Evolutionary conservation across 1,140 invertebrate species (phyloP).

Genomic region (Melitaea cinxia): DNA sequence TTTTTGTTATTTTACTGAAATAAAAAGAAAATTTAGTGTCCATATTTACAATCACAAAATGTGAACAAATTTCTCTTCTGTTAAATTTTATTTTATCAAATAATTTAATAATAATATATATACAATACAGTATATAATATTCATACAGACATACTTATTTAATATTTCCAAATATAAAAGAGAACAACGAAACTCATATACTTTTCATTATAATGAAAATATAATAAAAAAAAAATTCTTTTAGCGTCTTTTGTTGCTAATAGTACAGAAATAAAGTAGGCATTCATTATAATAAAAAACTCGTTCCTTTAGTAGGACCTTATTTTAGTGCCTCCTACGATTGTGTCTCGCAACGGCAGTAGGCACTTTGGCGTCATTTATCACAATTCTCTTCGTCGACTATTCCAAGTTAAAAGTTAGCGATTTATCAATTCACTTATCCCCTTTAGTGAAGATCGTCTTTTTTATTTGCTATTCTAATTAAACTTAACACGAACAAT

Average conservation of each 20-base stretch:
- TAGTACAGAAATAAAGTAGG: constrained; percentile 12
- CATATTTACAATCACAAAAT: too few relatives aligned
- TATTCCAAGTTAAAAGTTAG: constrained; percentile 25
- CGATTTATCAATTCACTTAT: constrained; percentile 27
- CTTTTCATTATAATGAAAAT: constrained; percentile 4
- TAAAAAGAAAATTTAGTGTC: too few relatives aligned
- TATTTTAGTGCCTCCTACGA: constrained; percentile 26
- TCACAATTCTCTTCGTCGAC: constrained; percentile 26
- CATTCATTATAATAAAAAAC: constrained; percentile 29
- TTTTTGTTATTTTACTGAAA: too few relatives aligned
- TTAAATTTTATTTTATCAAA: too few relatives aligned
- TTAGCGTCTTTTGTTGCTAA: constrained; percentile 20
- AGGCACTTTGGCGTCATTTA: constrained; percentile 25
- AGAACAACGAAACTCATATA: background rate
- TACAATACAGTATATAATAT: too few relatives aligned
- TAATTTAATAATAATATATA: too few relatives aligned
- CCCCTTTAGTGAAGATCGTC: background rate
- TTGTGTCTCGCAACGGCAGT: constrained; percentile 12
- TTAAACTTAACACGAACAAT: background rate
- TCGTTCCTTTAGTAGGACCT: constrained; percentile 17
- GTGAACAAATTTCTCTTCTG: too few relatives aligned
- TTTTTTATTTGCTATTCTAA: constrained; percentile 6
- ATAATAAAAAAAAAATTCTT: background rate
- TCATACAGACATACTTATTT: too few relatives aligned
- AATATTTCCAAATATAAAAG: background rate